Conservation (phyloP, 30 jellyfish, hydroid and myxozoan genomes). For the Sanderia malayensis region DNA sequence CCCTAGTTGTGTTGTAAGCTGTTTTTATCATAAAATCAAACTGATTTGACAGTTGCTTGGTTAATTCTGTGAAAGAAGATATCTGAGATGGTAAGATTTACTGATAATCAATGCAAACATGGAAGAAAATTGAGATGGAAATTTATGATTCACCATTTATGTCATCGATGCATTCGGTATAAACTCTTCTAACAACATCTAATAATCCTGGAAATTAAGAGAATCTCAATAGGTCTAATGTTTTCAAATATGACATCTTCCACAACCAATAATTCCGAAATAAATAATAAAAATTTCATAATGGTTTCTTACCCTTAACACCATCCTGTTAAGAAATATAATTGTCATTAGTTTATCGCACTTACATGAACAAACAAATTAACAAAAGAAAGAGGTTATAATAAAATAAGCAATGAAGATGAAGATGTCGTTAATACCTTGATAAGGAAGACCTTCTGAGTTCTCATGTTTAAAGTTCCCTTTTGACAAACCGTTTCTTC, state of each 20-base stretch:
- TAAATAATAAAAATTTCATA: not conserved
- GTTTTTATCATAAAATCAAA: slow-evolving; percentile 58
- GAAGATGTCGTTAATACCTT: too few relatives aligned
- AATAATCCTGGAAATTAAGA: slow-evolving; percentile 71
- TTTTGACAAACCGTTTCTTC: slow-evolving; percentile 85
- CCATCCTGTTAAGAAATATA: slow-evolving; percentile 63
- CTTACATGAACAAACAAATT: too few relatives aligned
- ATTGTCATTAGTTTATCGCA: not conserved
- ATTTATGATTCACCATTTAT: slow-evolving; percentile 42
- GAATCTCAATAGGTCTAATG: too few relatives aligned
- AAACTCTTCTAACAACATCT: slow-evolving; percentile 86
- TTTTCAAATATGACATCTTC: too few relatives aligned
- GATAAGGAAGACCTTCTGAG: slow-evolving; percentile 87
- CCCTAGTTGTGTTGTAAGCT: slow-evolving; percentile 67
- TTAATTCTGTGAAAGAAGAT: slow-evolving; percentile 47
- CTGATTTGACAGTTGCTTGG: slow-evolving; percentile 51
- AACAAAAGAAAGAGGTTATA: too few relatives aligned
- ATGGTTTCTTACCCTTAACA: slow-evolving; percentile 71
- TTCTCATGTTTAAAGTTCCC: slow-evolving; percentile 89
- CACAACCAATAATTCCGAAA: slow-evolving; percentile 77
- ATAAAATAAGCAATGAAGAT: too few relatives aligned
- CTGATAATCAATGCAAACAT: too few relatives aligned
- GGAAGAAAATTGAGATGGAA: too few relatives aligned
- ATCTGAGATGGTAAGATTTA: too few relatives aligned
- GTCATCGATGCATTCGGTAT: slow-evolving; percentile 85